phyloP scores from a whole-genome alignment of 2,888 invertebrate genomes.

The Eupithecia subfuscata region DNA sequence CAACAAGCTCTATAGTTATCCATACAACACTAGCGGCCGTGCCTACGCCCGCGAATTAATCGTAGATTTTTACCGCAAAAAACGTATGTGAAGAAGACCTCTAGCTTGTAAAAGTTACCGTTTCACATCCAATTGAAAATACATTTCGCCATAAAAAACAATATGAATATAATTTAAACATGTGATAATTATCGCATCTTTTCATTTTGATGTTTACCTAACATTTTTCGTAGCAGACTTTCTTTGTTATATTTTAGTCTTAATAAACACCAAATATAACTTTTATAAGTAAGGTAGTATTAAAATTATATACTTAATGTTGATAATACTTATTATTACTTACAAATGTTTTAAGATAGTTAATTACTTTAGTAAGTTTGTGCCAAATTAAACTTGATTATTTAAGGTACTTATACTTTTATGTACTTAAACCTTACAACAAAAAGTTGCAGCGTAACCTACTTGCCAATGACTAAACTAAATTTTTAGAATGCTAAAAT shows the following conservation, averaged over 20 bases:
- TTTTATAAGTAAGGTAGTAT: neutral
- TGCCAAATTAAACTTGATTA: constrained; percentile 31
- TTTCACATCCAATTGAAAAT: neutral
- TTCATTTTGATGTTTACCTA: neutral
- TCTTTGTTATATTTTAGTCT: neutral
- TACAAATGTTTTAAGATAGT: constrained; percentile 42
- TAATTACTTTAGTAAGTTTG: constrained; percentile 43
- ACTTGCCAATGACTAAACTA: constrained; percentile 22
- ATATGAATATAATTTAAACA: neutral
- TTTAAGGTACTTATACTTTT: neutral
- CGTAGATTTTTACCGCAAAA: too few species aligned
- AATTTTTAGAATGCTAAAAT: constrained; percentile 14
- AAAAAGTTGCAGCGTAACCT: neutral
- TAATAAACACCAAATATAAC: neutral
- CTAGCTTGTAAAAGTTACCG: neutral
- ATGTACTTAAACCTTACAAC: neutral
- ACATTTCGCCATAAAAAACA: neutral
- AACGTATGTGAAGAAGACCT: too few species aligned
- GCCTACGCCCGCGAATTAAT: too few species aligned
- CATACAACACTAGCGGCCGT: too few species aligned
- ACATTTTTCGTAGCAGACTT: neutral
- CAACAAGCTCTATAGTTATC: too few species aligned
- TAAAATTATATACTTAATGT: neutral
- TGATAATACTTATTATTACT: constrained; percentile 18
- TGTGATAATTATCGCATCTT: neutral